A percentile compares a stretch with the other conserved stretches of the same genome.
Evolutionary conservation across 2,113 vertebrate species (phyloP).

Genomic region (Zapus hudsonius): DNA sequence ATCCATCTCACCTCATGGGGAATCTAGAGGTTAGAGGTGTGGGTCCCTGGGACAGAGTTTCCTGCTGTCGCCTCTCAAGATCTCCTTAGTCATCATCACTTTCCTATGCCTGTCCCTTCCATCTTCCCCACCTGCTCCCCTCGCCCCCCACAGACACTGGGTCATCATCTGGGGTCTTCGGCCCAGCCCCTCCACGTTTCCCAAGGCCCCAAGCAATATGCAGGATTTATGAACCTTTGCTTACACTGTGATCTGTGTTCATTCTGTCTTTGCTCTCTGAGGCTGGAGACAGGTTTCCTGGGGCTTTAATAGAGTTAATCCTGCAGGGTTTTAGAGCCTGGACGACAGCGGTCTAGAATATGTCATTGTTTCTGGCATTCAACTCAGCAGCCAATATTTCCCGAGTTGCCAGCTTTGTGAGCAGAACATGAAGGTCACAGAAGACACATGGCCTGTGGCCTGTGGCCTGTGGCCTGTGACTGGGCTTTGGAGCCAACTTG

Average conservation of each 20-base stretch:
- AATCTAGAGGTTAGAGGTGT: slow-evolving; percentile 44
- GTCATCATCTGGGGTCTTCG: neutral
- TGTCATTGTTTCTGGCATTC: neutral
- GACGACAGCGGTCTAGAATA: neutral
- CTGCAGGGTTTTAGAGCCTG: neutral
- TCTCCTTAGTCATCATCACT: neutral
- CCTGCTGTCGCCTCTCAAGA: slow-evolving; percentile 62
- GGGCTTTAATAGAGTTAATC: neutral
- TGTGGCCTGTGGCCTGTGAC: rapidly evolving
- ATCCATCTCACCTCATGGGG: neutral
- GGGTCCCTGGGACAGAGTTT: slow-evolving; percentile 39
- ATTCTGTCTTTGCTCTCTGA: neutral
- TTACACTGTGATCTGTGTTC: neutral
- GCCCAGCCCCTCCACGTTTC: rapidly evolving
- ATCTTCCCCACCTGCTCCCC: rapidly evolving
- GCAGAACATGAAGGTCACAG: neutral
- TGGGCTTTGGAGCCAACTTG: neutral
- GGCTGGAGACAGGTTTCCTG: neutral
- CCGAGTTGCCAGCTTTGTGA: neutral
- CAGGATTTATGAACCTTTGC: neutral
- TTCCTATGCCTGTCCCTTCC: neutral
- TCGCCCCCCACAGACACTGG: neutral
- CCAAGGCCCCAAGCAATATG: neutral
- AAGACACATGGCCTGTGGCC: neutral
- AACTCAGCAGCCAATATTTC: neutral